Evolutionary conservation across 2,888 invertebrate species (phyloP).

Genomic region (Trachelus stipa): DNA sequence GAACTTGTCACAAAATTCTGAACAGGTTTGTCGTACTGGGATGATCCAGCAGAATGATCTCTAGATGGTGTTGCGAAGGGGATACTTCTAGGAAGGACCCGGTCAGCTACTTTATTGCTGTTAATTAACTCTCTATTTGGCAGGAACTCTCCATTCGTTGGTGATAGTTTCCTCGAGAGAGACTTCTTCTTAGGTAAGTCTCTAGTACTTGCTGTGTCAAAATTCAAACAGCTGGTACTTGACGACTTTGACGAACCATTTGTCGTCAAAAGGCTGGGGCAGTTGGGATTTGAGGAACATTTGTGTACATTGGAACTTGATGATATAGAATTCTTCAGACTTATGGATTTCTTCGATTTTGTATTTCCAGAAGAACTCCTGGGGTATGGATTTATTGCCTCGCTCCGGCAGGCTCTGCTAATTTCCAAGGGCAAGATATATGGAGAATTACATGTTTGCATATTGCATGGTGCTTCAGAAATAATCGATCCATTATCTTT

Average conservation of each 20-base stretch:
- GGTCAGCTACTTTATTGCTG: constrained; percentile 19
- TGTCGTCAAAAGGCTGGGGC: constrained; percentile 21
- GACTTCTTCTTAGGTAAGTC: constrained; percentile 19
- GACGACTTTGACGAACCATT: constrained; percentile 20
- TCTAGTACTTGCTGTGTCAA: constrained; percentile 22
- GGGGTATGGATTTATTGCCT: constrained; percentile 25
- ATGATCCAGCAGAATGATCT: background rate
- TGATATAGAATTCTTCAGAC: constrained; percentile 5
- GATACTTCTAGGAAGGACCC: background rate
- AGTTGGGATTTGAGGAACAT: constrained; percentile 50
- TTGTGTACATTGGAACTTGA: constrained; percentile 37
- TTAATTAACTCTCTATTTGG: constrained; percentile 13
- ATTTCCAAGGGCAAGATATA: constrained; percentile 25
- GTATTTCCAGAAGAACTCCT: constrained; percentile 28
- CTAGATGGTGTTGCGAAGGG: background rate
- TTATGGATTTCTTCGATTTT: constrained; percentile 16
- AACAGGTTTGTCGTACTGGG: background rate
- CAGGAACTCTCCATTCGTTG: constrained; percentile 26
- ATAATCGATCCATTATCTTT: constrained; percentile 41
- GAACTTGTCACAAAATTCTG: background rate
- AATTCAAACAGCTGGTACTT: constrained; percentile 22
- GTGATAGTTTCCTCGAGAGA: constrained; percentile 25
- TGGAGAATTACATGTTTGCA: constrained; percentile 22
- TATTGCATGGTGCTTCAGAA: constrained; percentile 43
- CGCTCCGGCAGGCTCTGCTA: constrained; percentile 36